Percentiles rank a stretch among this genome's conserved stretches.
These are phyloP conservation scores for Lemur catta DNA, from an alignment of 2,797 vertebrate genomes.

Conservation along the genomic window DNA sequence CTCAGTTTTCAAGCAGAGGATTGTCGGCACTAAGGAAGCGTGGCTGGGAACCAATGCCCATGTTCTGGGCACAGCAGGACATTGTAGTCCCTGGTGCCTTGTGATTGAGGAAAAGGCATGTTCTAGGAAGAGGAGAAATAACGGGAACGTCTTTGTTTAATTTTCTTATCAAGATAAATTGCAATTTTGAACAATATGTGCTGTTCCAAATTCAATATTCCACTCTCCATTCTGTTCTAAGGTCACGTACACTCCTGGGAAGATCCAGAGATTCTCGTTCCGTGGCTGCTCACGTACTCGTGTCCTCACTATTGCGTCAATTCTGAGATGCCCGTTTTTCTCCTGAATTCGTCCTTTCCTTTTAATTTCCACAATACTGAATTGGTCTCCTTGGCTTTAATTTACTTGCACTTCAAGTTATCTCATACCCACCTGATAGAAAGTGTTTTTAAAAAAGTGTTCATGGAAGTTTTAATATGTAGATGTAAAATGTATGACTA, in stretches of 20 bases:
- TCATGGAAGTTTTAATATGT: background rate
- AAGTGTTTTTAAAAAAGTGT: background rate
- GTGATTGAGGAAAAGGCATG: background rate
- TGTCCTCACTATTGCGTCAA: background rate
- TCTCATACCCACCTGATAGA: background rate
- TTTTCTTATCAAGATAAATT: slow-evolving; percentile 44
- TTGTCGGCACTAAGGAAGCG: background rate
- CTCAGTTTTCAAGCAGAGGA: background rate
- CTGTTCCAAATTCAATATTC: background rate
- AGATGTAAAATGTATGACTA: background rate
- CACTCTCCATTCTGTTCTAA: background rate
- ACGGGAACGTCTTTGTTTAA: background rate
- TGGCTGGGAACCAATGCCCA: background rate
- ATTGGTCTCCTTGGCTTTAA: background rate
- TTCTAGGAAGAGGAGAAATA: background rate
- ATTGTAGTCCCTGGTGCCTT: background rate
- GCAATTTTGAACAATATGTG: slow-evolving; percentile 7
- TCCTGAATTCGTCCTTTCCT: background rate
- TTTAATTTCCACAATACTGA: background rate
- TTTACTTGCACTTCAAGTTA: background rate
- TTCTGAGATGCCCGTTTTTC: background rate
- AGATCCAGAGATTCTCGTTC: background rate
- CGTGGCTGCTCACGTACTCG: background rate
- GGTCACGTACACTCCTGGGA: background rate
- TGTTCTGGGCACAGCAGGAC: background rate